Percentiles rank a stretch among this genome's conserved stretches.
Conservation (phyloP, 2,888 invertebrate species). For the Phyllotreta striolata region DNA sequence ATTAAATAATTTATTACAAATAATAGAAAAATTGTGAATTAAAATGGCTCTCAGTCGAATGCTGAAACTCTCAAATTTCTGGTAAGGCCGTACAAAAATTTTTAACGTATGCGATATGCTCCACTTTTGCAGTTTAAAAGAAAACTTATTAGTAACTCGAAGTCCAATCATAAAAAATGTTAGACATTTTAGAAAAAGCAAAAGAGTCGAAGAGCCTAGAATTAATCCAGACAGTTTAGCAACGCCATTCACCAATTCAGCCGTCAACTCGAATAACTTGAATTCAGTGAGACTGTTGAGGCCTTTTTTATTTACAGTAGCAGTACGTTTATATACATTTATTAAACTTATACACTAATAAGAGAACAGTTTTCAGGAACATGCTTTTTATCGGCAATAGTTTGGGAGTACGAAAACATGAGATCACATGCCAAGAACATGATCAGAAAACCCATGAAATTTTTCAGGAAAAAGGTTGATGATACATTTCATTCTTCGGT, state of each 20-base stretch:
- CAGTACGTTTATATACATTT: slow-evolving; percentile 61
- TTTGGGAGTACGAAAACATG: slow-evolving; percentile 87
- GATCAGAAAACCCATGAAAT: slow-evolving; percentile 64
- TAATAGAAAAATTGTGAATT: not conserved
- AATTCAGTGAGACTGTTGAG: slow-evolving; percentile 64
- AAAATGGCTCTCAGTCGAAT: slow-evolving; percentile 55
- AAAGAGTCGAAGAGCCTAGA: slow-evolving; percentile 43
- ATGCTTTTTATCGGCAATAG: slow-evolving; percentile 77
- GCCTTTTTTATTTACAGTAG: slow-evolving; percentile 71
- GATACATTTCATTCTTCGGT: slow-evolving; percentile 43
- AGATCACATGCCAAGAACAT: slow-evolving; percentile 66
- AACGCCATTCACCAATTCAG: slow-evolving; percentile 61
- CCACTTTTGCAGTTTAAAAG: slow-evolving; percentile 36
- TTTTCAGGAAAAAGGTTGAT: slow-evolving; percentile 60
- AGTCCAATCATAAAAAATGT: slow-evolving; percentile 28
- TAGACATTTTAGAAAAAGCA: slow-evolving; percentile 47
- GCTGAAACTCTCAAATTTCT: slow-evolving; percentile 49
- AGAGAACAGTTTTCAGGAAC: slow-evolving; percentile 62
- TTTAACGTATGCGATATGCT: not conserved
- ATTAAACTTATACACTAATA: not conserved
- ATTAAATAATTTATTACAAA: not conserved
- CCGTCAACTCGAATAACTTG: slow-evolving; percentile 62
- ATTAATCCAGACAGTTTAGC: slow-evolving; percentile 53
- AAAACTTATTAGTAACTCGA: slow-evolving; percentile 28
- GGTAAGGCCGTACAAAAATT: slow-evolving; percentile 39